Evolutionary conservation across 2,888 invertebrate genomes (phyloP).

Genomic region (Sabellastarte sp.): DNA sequence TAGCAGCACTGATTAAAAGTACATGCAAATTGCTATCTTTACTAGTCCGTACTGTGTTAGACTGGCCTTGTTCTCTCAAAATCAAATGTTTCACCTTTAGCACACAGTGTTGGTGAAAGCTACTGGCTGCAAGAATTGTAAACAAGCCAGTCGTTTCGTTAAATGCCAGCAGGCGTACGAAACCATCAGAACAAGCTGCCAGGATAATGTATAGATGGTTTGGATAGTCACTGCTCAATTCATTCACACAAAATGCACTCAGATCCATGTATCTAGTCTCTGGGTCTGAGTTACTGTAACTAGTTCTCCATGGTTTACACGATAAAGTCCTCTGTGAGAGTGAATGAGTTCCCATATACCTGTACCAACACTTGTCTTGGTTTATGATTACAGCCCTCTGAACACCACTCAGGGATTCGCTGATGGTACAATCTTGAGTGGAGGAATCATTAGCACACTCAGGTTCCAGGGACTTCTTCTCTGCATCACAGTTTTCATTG

Average conservation of each 20-base stretch:
- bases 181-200: slow-evolving; percentile 76
- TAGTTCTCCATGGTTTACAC: slow-evolving; percentile 19
- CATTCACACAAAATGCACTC: slow-evolving; percentile 30
- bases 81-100: slow-evolving; percentile 65
- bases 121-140: slow-evolving; percentile 43
- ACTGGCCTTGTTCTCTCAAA: not conserved
- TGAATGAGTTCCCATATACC: not conserved
- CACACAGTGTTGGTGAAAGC: slow-evolving; percentile 69
- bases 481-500: no score
- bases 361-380: no score
- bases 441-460: not conserved
- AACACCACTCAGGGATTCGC: not conserved
- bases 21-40: slow-evolving; percentile 9
- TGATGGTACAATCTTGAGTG: no score
- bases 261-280: slow-evolving; percentile 78
- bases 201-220: slow-evolving; percentile 54
- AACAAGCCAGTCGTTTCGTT: slow-evolving; percentile 29
- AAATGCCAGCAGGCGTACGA: slow-evolving; percentile 59
- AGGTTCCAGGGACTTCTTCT: not conserved
- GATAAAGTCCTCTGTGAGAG: not conserved
- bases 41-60: not conserved
- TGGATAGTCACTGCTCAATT: slow-evolving; percentile 23
- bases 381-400: no score
- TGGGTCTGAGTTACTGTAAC: slow-evolving; percentile 61
- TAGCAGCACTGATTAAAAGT: slow-evolving; percentile 67